A percentile compares a stretch with the other conserved stretches of the same genome.
Evolutionary conservation across 2,797 vertebrate species (phyloP).

Genomic region (Catharus ustulatus): DNA sequence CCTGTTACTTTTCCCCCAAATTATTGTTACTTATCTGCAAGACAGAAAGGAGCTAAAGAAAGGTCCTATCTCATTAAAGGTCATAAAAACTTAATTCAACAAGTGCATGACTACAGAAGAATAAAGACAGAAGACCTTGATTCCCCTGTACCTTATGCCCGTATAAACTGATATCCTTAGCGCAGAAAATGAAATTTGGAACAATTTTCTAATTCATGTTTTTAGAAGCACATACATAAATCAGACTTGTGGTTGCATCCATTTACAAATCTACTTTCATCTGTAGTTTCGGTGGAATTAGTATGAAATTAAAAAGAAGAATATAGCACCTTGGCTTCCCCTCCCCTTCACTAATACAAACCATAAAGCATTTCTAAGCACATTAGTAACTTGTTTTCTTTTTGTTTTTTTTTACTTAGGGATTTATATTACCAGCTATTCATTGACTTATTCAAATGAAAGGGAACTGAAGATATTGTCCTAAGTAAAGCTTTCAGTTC

Average conservation of each 20-base stretch:
- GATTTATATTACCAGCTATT: conserved; percentile 38
- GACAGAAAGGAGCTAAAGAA: conserved; percentile 4
- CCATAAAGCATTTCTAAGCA: not conserved
- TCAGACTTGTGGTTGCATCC: not conserved
- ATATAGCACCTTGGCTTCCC: not conserved
- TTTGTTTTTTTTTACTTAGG: not conserved
- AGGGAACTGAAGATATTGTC: conserved; percentile 16
- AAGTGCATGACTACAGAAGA: not conserved
- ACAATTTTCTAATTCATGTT: not conserved
- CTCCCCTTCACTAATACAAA: not conserved
- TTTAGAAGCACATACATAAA: not conserved
- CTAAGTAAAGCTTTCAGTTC: conserved; percentile 43
- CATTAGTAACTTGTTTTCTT: not conserved
- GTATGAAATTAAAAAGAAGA: not conserved
- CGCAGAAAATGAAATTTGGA: not conserved
- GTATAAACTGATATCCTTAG: not conserved
- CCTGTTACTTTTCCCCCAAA: not conserved
- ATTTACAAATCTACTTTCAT: not conserved
- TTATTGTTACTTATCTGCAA: conserved; percentile 32
- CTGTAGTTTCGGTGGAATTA: not conserved
- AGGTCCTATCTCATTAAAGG: conserved; percentile 14
- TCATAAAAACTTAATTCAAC: conserved; percentile 20
- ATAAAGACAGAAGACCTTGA: not conserved
- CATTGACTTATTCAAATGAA: conserved; percentile 3
- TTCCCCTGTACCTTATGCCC: not conserved